Base-by-base conservation (phyloP, 2,888 invertebrate species). In the Taenaris catops region DNA sequence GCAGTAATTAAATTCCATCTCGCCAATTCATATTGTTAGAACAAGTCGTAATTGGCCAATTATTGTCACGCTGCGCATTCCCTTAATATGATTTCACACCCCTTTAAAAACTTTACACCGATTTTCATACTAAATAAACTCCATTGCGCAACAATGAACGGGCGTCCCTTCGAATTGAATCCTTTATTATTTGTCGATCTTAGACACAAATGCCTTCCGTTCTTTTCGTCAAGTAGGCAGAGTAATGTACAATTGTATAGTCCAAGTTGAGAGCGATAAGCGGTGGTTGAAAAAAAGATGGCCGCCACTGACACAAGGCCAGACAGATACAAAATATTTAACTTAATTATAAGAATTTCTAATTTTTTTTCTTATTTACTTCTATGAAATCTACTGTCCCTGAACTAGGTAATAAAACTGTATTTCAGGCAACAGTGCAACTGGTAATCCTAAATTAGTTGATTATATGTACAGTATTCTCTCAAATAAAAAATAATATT, bases 41-140 rank as follows among this genome's bases (percentile, higher is more conserved):
- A 45, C 44, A 29, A 40, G 9, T 27, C 28, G 27, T 49, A 49
- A 51, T 51, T 51, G 49, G 43, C 42, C 49, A 49, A 46, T 48
- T 44, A 48, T 46, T 45, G 45, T 47, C 42, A 25, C 23, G 36
- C 44, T 41, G 40, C 31, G 42, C 38, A 29, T 34, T 25, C 31
- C 28, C 35, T 39, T 51, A 51, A 53, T 48, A 49, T 37, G 39
- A 51, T 55, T 52, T 47, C 44, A 49, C 62, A 60, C 66, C 62
- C 66, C 59, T 57, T 58, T 51, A 48, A 58, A 54, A 49, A 49
- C 41, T 44, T 42, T 10, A 38, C 43, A 43, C 37, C 37, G 34
- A 44, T 67, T 76, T 73, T 76, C 70, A 78, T 76, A 73, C 67
- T 64, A 66, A 78, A 79, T 78, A 75, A 73, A 78, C 54, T 60